These are phyloP conservation scores for Nasonovia ribisnigri DNA, from an alignment of 2,888 invertebrate species.

Conservation along the genomic window DNA sequence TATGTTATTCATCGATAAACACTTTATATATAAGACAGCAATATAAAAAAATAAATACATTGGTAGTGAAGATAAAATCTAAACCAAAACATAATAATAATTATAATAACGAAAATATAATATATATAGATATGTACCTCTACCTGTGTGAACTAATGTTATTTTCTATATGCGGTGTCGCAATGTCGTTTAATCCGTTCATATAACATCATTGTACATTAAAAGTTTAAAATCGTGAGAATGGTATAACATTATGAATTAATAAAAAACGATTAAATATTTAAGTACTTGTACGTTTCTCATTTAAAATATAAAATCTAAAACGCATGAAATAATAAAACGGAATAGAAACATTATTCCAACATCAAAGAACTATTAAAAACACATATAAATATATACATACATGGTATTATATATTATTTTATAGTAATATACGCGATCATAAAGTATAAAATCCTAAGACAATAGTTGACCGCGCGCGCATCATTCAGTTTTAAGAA, in stretches of 20 bases:
- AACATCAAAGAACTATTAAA: conserved; percentile 39
- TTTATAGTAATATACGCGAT: background rate
- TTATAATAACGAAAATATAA: background rate
- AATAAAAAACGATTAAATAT: background rate
- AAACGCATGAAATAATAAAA: conserved; percentile 42
- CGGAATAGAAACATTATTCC: conserved; percentile 26
- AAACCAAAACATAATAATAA: background rate
- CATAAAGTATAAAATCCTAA: background rate
- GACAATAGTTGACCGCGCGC: background rate
- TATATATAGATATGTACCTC: background rate
- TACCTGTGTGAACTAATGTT: conserved; percentile 20
- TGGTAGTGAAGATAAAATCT: background rate
- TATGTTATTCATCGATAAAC: background rate
- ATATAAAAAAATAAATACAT: background rate
- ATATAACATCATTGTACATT: background rate
- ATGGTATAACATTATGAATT: background rate
- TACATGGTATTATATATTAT: background rate
- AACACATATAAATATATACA: background rate
- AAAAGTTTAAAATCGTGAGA: conserved; percentile 46
- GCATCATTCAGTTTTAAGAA: background rate
- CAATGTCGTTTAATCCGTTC: background rate
- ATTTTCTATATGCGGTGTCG: background rate
- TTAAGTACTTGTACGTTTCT: conserved; percentile 4
- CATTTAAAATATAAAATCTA: conserved; percentile 16
- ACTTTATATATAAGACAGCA: background rate